These are phyloP conservation scores for Capra hircus DNA, from an alignment of 2,113 vertebrate genomes.

Conservation along the genomic window DNA sequence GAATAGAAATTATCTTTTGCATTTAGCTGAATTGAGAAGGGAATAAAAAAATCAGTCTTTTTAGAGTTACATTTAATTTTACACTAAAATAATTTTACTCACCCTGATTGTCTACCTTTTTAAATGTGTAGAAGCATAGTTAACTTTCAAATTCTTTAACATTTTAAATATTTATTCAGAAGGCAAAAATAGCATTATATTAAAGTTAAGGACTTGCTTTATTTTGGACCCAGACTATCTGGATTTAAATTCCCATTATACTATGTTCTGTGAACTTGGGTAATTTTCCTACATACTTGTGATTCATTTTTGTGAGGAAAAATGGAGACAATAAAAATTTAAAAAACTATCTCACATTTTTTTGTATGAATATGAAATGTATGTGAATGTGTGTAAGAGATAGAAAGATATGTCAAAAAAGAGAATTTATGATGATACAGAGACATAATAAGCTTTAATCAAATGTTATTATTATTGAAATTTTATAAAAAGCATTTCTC, in stretches of 20 bases:
- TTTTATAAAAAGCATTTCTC: neutral
- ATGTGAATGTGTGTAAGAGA: neutral
- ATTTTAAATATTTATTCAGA: neutral
- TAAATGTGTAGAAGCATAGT: neutral
- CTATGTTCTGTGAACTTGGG: neutral
- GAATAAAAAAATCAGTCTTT: neutral
- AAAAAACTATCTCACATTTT: conserved; percentile 10
- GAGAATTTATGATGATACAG: neutral
- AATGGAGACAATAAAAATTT: neutral
- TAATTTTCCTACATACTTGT: neutral
- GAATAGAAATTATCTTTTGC: neutral
- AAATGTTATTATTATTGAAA: neutral
- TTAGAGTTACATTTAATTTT: neutral
- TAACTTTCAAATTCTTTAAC: neutral
- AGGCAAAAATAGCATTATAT: neutral
- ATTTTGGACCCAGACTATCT: neutral
- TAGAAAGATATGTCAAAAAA: neutral
- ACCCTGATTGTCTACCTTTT: neutral
- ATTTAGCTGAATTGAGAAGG: neutral
- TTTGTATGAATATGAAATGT: neutral
- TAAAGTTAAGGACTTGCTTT: neutral
- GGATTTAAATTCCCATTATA: neutral
- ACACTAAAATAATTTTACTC: neutral
- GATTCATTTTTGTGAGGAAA: neutral
- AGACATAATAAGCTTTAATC: neutral